A percentile compares a stretch with the other conserved stretches of the same genome.
Evolutionary conservation across 1,140 invertebrate genomes (phyloP).

Genomic region (Diuraphis noxia): DNA sequence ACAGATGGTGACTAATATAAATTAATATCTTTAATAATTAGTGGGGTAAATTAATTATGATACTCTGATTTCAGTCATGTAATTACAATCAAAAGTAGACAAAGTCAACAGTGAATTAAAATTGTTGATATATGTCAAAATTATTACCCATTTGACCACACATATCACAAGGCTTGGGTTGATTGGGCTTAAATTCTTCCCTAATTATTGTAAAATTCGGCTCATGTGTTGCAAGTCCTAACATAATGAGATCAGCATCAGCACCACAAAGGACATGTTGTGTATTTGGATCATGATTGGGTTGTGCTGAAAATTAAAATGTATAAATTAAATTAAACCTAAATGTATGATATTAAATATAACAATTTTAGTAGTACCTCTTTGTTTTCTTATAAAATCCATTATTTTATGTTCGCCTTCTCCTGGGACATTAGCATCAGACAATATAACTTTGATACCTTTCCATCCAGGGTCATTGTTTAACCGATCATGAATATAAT

Average conservation of each 20-base stretch:
- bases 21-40: neutral
- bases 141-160: constrained; percentile 86
- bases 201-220: constrained; percentile 97
- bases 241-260: constrained; percentile 98
- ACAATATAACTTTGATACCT: constrained; percentile 92
- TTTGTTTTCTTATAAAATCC: constrained; percentile 96
- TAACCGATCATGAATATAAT: constrained; percentile 91
- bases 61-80: neutral
- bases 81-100: neutral
- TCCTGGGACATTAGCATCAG: constrained; percentile 93
- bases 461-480: constrained; percentile 96
- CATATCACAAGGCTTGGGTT: constrained; percentile 93
- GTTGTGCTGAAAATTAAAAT: constrained; percentile 70
- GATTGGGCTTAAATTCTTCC: constrained; percentile 98
- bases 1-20: neutral
- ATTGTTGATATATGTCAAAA: neutral
- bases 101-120: neutral
- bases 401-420: constrained; percentile 99
- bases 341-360: neutral
- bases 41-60: neutral
- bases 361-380: constrained; percentile 65
- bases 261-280: constrained; percentile 97
- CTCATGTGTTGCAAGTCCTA: constrained; percentile 98
- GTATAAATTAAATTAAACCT: neutral
- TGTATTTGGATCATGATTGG: constrained; percentile 96